Evolutionary conservation across 1,140 invertebrate genomes (phyloP).

Genomic region (Apis florea): DNA sequence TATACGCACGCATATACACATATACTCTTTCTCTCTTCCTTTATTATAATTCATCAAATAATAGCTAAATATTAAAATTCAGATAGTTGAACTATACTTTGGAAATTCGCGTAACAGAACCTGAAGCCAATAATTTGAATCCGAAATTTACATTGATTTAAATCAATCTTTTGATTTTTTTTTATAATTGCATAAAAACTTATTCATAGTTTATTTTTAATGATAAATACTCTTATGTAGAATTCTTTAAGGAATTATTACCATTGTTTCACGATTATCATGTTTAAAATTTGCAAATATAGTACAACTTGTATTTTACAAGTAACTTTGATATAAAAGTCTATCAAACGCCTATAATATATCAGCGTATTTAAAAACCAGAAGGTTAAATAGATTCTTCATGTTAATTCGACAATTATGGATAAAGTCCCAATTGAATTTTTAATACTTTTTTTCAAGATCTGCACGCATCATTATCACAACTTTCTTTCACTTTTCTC

Average conservation of each 20-base stretch:
- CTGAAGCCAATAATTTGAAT: background rate
- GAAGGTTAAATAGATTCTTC: constrained; percentile 3
- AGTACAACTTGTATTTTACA: constrained; percentile 60
- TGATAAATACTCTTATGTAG: background rate
- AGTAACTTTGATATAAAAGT: constrained; percentile 57
- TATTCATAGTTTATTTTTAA: background rate
- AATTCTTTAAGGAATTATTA: background rate
- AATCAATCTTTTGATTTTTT: background rate
- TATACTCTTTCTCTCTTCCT: background rate
- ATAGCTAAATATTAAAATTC: constrained; percentile 11
- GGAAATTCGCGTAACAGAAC: constrained; percentile 42
- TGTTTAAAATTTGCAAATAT: constrained; percentile 48
- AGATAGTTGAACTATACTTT: constrained; percentile 15
- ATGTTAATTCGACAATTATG: constrained; percentile 4
- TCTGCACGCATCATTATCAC: constrained; percentile 31
- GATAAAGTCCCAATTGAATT: constrained; percentile 7
- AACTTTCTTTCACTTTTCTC: constrained; percentile 2
- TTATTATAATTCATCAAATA: constrained; percentile 10
- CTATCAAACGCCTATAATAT: constrained; percentile 49
- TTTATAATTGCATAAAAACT: background rate
- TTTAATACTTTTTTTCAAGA: constrained; percentile 22
- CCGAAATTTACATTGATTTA: background rate
- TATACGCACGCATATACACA: too few relatives aligned
- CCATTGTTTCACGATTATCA: background rate
- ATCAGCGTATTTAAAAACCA: constrained; percentile 28